These are phyloP conservation scores for Neomorphus geoffroyi DNA, from an alignment of 2,797 vertebrate species.

Conservation along the genomic window DNA sequence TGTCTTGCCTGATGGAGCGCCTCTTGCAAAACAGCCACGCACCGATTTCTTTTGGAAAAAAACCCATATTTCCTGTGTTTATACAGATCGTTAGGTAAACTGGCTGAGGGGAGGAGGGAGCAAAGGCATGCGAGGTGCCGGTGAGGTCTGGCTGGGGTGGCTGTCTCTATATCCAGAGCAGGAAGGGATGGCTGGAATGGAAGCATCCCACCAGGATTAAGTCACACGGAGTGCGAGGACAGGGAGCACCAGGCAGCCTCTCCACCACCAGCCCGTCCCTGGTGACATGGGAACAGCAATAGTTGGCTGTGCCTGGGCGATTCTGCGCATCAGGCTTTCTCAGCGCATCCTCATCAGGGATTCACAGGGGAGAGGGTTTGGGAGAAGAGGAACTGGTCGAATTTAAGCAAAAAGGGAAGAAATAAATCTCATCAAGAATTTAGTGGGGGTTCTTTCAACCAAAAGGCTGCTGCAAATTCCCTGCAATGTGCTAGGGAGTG, in stretches of 20 bases:
- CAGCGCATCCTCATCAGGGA: not conserved
- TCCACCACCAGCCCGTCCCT: not conserved
- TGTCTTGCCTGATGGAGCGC: not conserved
- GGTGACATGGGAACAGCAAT: not conserved
- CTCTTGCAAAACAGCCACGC: not conserved
- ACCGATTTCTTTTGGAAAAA: not conserved
- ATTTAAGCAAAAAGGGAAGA: not conserved
- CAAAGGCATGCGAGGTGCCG: not conserved
- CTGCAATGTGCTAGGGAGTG: fast-evolving
- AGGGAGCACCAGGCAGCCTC: fast-evolving
- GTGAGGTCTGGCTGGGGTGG: fast-evolving
- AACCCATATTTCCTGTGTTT: slow-evolving; percentile 69
- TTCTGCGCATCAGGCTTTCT: not conserved
- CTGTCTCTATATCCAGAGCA: not conserved
- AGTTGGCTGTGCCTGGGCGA: not conserved
- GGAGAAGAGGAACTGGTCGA: fast-evolving
- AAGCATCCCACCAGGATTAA: fast-evolving
- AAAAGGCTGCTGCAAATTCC: not conserved
- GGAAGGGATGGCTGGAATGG: not conserved
- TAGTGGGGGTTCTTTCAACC: fast-evolving
- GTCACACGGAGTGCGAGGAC: fast-evolving
- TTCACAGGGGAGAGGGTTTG: fast-evolving
- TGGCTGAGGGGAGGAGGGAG: fast-evolving
- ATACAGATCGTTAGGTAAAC: not conserved
- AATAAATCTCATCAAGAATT: not conserved